Percentiles rank a stretch among this genome's conserved stretches.
These are phyloP conservation scores for Cylas formicarius DNA, from an alignment of 1,140 invertebrate genomes.

Conservation along the genomic window DNA sequence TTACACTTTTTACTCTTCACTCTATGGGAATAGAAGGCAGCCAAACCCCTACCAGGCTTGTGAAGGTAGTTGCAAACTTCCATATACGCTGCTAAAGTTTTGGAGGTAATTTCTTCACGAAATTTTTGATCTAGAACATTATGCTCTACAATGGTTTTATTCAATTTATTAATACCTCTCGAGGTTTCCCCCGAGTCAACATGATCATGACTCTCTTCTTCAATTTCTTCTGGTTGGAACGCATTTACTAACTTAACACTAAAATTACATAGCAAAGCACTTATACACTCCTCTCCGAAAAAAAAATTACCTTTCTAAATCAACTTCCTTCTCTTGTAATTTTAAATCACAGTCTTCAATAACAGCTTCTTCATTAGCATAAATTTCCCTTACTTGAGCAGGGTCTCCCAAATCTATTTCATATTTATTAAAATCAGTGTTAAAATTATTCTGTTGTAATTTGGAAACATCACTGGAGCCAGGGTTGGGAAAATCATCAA, in stretches of 20 bases:
- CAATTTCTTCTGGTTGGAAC: constrained; percentile 26
- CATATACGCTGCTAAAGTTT: constrained; percentile 48
- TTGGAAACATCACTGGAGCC: constrained; percentile 7
- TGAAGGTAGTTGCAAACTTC: constrained; percentile 49
- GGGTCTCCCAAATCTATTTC: no score
- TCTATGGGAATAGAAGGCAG: constrained; percentile 52
- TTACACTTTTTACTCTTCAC: constrained; percentile 13
- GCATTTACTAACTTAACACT: constrained; percentile 14
- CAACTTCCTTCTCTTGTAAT: constrained; percentile 8
- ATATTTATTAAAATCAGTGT: no score
- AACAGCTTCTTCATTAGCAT: background rate
- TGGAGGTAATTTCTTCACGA: constrained; percentile 43
- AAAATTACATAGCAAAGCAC: constrained; percentile 3
- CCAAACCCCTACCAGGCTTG: constrained; percentile 45
- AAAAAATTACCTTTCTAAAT: constrained; percentile 13
- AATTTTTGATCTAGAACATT: constrained; percentile 40
- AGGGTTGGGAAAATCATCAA: constrained; percentile 18
- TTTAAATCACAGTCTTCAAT: constrained; percentile 33
- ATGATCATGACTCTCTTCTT: constrained; percentile 31
- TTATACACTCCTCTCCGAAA: background rate
- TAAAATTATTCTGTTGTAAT: constrained; percentile 16
- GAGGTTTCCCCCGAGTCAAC: no score
- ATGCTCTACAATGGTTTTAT: constrained; percentile 25
- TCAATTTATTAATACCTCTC: constrained; percentile 14
- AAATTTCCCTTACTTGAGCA: constrained; percentile 11